Percentiles rank a stretch among this genome's conserved stretches.
Evolutionary conservation across 2,888 invertebrate species (phyloP).

Genomic region (Amblyjoppa fuscipennis): DNA sequence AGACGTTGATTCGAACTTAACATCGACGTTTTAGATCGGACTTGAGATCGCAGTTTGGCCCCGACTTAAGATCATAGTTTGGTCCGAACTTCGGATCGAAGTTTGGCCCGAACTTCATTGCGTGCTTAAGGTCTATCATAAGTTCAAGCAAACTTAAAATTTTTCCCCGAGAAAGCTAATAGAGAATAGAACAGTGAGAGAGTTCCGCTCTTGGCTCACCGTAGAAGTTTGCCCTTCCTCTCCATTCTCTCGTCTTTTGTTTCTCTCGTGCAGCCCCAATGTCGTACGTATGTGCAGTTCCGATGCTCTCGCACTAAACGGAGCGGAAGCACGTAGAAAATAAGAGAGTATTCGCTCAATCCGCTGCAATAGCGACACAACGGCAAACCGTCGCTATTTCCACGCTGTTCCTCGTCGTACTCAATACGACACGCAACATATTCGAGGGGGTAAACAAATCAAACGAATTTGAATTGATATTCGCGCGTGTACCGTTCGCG

Average conservation of each 20-base stretch:
- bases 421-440: not conserved
- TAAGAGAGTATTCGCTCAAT: slow-evolving; percentile 49
- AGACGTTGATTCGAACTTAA: too few species aligned
- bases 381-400: not conserved
- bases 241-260: slow-evolving; percentile 24
- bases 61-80: too few species aligned
- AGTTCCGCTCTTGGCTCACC: too few species aligned
- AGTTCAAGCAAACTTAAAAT: too few species aligned
- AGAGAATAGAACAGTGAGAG: too few species aligned
- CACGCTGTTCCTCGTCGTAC: not conserved
- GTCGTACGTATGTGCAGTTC: slow-evolving; percentile 33
- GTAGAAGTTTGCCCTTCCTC: not conserved
- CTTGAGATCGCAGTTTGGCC: too few species aligned
- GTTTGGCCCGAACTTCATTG: too few species aligned
- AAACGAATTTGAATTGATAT: not conserved
- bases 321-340: slow-evolving; percentile 65
- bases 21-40: too few species aligned
- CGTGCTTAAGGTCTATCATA: too few species aligned
- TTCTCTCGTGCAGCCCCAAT: slow-evolving; percentile 28
- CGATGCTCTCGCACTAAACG: slow-evolving; percentile 65
- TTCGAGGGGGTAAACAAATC: not conserved
- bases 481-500: not conserved
- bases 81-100: too few species aligned
- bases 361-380: slow-evolving; percentile 18
- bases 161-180: too few species aligned